Evolutionary conservation across 2,888 invertebrate species (phyloP).

Genomic region (Spisula solida): DNA sequence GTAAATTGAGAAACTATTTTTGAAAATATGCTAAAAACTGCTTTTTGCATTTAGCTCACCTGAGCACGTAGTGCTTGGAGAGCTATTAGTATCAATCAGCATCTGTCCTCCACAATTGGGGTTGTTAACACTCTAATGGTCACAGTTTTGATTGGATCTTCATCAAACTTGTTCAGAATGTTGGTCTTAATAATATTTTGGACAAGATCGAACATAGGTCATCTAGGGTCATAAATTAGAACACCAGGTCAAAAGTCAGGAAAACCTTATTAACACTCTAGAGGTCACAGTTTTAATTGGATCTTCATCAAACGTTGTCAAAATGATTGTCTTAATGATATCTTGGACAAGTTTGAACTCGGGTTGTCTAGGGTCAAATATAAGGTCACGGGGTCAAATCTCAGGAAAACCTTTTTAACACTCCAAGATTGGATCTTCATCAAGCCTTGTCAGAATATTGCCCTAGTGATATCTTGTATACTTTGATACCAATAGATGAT

Average conservation of each 20-base stretch:
- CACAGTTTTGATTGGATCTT: not conserved
- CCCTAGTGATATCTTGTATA: not conserved
- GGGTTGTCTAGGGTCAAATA: no score
- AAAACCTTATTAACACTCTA: not conserved
- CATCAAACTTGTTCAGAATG: not conserved
- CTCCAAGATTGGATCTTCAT: no score
- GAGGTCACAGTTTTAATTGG: not conserved
- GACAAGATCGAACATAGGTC: constrained; percentile 6
- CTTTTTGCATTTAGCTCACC: constrained; percentile 1
- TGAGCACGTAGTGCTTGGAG: not conserved
- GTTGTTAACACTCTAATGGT: not conserved
- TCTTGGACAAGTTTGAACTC: no score
- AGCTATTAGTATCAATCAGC: not conserved
- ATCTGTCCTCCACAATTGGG: not conserved
- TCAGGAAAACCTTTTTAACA: no score
- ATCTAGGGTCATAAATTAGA: not conserved
- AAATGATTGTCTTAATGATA: not conserved
- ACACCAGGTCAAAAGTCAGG: not conserved
- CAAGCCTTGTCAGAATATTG: no score
- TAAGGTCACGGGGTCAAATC: no score
- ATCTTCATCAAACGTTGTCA: not conserved
- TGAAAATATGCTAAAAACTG: constrained; percentile 1
- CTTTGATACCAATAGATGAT: constrained; percentile 1
- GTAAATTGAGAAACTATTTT: not conserved
- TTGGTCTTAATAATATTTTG: constrained; percentile 1